A percentile compares a stretch with the other conserved stretches of the same genome.
phyloP scores from a whole-genome alignment of 2,113 vertebrate genomes.

The Semicossyphus pulcher region DNA sequence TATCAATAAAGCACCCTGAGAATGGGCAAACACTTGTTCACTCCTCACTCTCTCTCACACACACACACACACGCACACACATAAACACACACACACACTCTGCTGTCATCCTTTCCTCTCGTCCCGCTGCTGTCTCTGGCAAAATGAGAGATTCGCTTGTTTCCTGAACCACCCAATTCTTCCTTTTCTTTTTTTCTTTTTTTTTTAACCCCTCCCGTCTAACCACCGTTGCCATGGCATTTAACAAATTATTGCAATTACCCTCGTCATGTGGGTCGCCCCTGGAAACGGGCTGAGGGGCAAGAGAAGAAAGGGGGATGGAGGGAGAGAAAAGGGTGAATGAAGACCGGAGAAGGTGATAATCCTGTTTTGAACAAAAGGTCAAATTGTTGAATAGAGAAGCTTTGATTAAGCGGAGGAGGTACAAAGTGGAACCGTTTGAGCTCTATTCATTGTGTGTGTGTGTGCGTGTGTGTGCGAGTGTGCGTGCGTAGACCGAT shows the following conservation, averaged over 20 bases:
- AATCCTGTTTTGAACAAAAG: slow-evolving; percentile 99
- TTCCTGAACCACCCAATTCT: slow-evolving; percentile 72
- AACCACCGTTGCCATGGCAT: slow-evolving; percentile 99
- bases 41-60: slow-evolving; percentile 39
- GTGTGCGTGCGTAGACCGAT: slow-evolving; percentile 47
- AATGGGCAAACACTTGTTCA: slow-evolving; percentile 95
- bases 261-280: slow-evolving; percentile 98
- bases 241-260: slow-evolving; percentile 99
- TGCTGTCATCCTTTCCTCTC: slow-evolving; percentile 87
- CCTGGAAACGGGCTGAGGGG: slow-evolving; percentile 96
- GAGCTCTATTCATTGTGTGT: slow-evolving; percentile 69
- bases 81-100: slow-evolving; percentile 36
- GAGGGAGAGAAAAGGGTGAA: slow-evolving; percentile 88
- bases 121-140: slow-evolving; percentile 90
- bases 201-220: slow-evolving; percentile 97
- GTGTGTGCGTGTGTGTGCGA: slow-evolving; percentile 39
- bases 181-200: slow-evolving; percentile 13
- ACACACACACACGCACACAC: background rate
- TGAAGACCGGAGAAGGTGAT: slow-evolving; percentile 89
- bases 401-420: slow-evolving; percentile 99
- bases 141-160: slow-evolving; percentile 88
- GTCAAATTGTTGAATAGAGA: slow-evolving; percentile 99
- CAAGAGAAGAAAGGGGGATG: slow-evolving; percentile 86
- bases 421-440: slow-evolving; percentile 97
- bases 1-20: slow-evolving; percentile 99